Conservation (phyloP, 2,888 invertebrate species). For the Monochamus alternatus region DNA sequence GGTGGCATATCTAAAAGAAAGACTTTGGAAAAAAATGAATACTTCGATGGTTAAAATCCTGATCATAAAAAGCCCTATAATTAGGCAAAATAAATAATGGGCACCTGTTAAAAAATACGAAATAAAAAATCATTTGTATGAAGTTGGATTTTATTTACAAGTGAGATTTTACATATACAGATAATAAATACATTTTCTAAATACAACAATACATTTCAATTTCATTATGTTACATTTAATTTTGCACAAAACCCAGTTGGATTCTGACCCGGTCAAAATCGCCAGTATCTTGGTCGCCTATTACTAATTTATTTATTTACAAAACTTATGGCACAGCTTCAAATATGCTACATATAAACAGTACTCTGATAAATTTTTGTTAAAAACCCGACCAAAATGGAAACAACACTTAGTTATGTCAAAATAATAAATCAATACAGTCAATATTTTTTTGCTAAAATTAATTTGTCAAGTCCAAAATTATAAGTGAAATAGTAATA, state of each 20-base stretch:
- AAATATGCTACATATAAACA: conserved; percentile 34
- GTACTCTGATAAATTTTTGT: conserved; percentile 24
- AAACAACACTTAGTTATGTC: too few relatives aligned
- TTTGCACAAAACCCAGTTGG: conserved; percentile 41
- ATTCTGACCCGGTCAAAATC: conserved; percentile 29
- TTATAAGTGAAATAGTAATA: too few relatives aligned
- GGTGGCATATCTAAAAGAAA: too few relatives aligned
- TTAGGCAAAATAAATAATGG: too few relatives aligned
- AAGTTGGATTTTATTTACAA: conserved; percentile 58
- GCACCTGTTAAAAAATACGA: background rate
- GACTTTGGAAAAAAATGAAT: too few relatives aligned
- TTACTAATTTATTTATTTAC: conserved; percentile 32
- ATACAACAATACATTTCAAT: conserved; percentile 37
- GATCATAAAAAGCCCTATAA: too few relatives aligned
- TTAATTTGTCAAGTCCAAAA: too few relatives aligned
- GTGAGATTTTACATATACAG: conserved; percentile 55
- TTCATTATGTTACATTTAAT: conserved; percentile 39
- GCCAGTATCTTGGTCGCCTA: conserved; percentile 14
- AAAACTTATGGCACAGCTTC: conserved; percentile 38
- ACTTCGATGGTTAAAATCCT: too few relatives aligned
- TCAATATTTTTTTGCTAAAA: too few relatives aligned
- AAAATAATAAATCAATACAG: too few relatives aligned
- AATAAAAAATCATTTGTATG: conserved; percentile 28
- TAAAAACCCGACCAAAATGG: conserved; percentile 18
- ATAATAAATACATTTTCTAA: conserved; percentile 49